Evolutionary conservation across 2,113 vertebrate species (phyloP), one percentile per base, ranked within the genome.

Genomic region (Connochaetes taurinus): DNA sequence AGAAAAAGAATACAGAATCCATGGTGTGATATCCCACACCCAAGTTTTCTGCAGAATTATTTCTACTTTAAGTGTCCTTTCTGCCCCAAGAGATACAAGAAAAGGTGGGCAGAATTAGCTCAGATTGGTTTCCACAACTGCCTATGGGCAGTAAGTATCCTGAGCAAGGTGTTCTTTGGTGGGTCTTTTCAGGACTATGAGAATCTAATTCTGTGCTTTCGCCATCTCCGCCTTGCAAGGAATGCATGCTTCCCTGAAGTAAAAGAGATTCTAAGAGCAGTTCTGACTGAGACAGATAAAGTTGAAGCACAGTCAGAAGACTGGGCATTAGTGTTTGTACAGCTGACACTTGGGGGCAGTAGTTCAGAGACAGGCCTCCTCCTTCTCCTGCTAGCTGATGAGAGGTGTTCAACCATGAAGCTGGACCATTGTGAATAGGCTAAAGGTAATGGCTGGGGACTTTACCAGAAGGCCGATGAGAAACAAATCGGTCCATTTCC

Each of bases 241-340:
- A 94, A 89, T 52, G 82, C 3, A 33, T 89, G 14, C n/a, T 94
- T 91, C 6, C 15, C 25, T 92, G 67, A 96, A 90, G 27, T 29
- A 90, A 6, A 27, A 91, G 62, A 4, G 27, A 85, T 90, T 90
- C 40, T 87, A 90, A 87, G 78, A 97, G 47, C 11, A 43, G 45
- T 96, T 94, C 81, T 85, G 43, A 96, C 43, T 92, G 23, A 94
- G 62, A 88, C n/a, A 93, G 95, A 93, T 86, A 89, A 86, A 64
- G n/a, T n/a, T 96, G 87, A 47, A 62, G 25, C 27, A 58, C 17
- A 88, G 14, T 45, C 60, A 36, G 16, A 81, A 84, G 11, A 90
- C 57, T 19, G 43, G 13, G 14, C 31, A 80, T 81, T 95, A 36
- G 3, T 57, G 17, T 90, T 96, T 92, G 62, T 83, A 86, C 76